Evolutionary conservation across 2,113 vertebrate species (phyloP).

Genomic region (Laterallus jamaicensis): DNA sequence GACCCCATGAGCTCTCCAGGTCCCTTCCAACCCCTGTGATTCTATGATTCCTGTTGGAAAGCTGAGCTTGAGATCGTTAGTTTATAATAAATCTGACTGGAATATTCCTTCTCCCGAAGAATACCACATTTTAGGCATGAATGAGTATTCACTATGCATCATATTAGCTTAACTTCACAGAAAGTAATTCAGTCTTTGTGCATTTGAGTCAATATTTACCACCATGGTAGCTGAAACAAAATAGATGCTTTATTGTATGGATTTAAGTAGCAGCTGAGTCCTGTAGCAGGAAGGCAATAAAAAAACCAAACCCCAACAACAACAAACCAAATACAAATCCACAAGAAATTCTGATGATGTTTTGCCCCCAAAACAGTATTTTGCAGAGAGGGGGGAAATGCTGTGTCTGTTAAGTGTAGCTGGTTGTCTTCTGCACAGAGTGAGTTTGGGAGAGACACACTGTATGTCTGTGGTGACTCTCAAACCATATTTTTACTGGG

Average conservation of each 20-base stretch:
- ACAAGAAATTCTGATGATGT: not conserved
- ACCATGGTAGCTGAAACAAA: not conserved
- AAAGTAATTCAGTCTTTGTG: not conserved
- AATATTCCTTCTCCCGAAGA: not conserved
- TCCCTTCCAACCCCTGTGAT: no score
- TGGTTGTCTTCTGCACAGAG: not conserved
- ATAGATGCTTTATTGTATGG: not conserved
- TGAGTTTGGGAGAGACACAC: not conserved
- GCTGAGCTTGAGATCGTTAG: not conserved
- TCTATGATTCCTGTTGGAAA: not conserved
- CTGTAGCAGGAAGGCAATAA: not conserved
- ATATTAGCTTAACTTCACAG: not conserved
- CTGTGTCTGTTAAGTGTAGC: not conserved
- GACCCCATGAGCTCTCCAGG: no score
- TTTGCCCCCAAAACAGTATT: not conserved
- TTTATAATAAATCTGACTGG: not conserved
- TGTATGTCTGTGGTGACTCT: not conserved
- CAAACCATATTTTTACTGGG: rapidly evolving
- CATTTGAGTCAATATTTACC: not conserved
- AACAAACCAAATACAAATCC: not conserved
- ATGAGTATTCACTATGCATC: not conserved
- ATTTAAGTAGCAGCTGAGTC: not conserved
- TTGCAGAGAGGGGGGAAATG: not conserved
- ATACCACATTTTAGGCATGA: not conserved
- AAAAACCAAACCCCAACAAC: not conserved